Evolutionary conservation across 2,113 vertebrate species (phyloP).

Genomic region (Zapus hudsonius): DNA sequence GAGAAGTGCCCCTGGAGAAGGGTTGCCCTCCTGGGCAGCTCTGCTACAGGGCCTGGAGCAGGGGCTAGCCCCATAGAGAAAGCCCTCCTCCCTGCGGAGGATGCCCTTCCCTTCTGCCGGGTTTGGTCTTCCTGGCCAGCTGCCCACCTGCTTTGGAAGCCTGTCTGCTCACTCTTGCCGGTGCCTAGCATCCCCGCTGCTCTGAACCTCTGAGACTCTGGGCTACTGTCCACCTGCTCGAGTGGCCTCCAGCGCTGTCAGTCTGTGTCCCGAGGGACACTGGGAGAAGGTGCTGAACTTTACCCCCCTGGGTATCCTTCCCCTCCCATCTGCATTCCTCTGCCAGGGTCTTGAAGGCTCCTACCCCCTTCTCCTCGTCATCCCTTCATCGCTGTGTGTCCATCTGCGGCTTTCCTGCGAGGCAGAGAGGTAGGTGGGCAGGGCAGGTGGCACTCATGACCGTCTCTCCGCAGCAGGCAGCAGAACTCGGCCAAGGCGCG

Average conservation of each 20-base stretch:
- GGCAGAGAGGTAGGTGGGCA: neutral
- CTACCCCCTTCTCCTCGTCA: conserved; percentile 49
- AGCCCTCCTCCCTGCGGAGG: neutral
- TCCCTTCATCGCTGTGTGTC: conserved; percentile 60
- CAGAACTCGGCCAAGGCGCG: conserved; percentile 93
- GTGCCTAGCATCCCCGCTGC: neutral
- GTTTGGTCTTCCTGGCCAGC: neutral
- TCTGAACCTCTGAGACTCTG: neutral
- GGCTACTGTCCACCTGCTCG: neutral
- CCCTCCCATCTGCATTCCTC: neutral
- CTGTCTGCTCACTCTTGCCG: neutral
- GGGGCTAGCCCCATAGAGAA: neutral
- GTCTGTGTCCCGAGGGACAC: neutral
- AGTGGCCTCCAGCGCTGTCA: neutral
- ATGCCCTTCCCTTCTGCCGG: too few relatives aligned
- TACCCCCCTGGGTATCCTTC: neutral
- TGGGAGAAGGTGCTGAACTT: neutral
- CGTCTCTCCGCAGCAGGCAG: conserved; percentile 89
- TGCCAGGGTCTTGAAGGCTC: neutral
- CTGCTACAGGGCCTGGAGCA: neutral
- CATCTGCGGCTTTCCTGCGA: conserved; percentile 47
- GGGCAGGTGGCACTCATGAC: neutral
- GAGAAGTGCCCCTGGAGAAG: neutral
- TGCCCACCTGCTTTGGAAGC: neutral
- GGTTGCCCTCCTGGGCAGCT: neutral